Conservation (phyloP, 2,888 invertebrate species). For the Chymomyza procnemis region DNA sequence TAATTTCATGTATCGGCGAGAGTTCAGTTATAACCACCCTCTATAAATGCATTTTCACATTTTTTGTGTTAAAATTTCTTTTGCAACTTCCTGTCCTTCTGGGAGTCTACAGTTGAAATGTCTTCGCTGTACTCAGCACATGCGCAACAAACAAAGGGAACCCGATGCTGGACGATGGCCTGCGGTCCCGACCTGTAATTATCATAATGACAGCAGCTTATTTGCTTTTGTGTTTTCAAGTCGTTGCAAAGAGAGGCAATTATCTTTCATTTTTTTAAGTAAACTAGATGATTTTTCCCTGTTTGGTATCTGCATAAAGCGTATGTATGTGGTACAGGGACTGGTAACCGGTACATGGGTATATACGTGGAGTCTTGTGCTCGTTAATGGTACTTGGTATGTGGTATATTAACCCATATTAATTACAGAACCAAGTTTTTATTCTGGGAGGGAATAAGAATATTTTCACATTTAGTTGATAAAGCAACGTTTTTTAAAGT, state of each 20-base stretch:
- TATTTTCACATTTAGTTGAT: too few species aligned
- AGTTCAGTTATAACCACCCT: too few species aligned
- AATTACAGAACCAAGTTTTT: not conserved
- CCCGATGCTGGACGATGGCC: constrained; percentile 40
- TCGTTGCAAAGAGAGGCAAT: constrained; percentile 60
- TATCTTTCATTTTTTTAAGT: constrained; percentile 52
- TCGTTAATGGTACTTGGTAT: not conserved
- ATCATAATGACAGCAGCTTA: constrained; percentile 74
- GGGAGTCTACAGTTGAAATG: constrained; percentile 26
- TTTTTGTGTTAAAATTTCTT: too few species aligned
- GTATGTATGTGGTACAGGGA: constrained; percentile 14
- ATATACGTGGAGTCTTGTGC: constrained; percentile 19
- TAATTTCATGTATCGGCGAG: too few species aligned
- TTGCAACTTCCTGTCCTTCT: constrained; percentile 41
- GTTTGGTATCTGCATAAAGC: not conserved
- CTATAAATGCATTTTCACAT: too few species aligned
- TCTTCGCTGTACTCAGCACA: not conserved
- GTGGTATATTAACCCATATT: not conserved
- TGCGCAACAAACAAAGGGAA: not conserved
- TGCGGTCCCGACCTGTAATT: constrained; percentile 73
- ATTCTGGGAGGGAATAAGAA: too few species aligned
- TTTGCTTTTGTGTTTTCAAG: constrained; percentile 70
- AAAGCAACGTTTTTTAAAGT: too few species aligned
- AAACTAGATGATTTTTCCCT: not conserved
- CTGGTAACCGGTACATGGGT: constrained; percentile 41